Percentiles rank a stretch among this genome's conserved stretches.
These are phyloP conservation scores for Sander vitreus DNA, from an alignment of 2,113 vertebrate species.

Conservation along the genomic window DNA sequence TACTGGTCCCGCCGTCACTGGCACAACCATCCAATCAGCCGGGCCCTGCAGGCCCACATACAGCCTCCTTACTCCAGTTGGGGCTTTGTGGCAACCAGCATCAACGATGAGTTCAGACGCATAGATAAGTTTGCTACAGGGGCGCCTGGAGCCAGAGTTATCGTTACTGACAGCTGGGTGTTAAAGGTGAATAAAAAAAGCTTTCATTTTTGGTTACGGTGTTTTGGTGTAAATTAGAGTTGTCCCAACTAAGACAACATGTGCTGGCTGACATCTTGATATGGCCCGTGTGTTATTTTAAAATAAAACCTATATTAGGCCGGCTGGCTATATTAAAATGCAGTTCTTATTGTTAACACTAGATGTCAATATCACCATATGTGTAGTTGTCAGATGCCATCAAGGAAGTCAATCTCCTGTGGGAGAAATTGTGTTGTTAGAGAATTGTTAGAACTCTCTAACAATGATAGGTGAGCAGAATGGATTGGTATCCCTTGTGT, in stretches of 20 bases:
- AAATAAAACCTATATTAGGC: background rate
- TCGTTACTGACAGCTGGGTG: constrained; percentile 95
- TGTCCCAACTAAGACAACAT: background rate
- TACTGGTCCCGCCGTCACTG: constrained; percentile 89
- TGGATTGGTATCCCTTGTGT: background rate
- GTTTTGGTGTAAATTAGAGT: background rate
- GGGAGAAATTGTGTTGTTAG: background rate
- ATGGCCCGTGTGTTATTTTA: background rate
- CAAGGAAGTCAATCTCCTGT: background rate
- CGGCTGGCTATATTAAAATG: background rate
- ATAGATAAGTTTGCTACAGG: constrained; percentile 96
- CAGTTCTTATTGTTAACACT: background rate
- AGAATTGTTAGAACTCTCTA: background rate
- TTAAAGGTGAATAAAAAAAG: constrained; percentile 65
- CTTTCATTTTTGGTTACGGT: background rate
- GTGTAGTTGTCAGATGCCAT: background rate
- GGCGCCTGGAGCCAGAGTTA: constrained; percentile 88
- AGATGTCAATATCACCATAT: background rate
- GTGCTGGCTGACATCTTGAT: background rate
- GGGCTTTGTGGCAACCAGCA: constrained; percentile 88
- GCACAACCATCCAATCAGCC: constrained; percentile 89
- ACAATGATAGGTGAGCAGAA: background rate
- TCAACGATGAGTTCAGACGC: constrained; percentile 92
- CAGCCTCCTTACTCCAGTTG: constrained; percentile 84
- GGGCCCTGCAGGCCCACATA: constrained; percentile 81